These are phyloP conservation scores for Orthonychiurus folsomi DNA, from an alignment of 2,888 invertebrate species.

Conservation along the genomic window DNA sequence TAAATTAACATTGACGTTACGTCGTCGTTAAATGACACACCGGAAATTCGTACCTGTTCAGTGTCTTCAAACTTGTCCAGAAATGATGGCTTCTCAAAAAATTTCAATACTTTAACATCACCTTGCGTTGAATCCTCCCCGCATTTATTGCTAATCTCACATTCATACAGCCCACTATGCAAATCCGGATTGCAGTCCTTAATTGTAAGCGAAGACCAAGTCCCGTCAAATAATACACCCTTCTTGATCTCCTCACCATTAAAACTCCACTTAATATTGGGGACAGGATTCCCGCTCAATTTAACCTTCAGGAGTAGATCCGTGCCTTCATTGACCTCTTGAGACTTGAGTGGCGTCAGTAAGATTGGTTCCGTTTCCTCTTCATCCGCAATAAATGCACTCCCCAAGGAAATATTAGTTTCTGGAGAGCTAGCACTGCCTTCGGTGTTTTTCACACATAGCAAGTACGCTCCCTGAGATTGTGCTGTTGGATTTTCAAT, in stretches of 20 bases:
- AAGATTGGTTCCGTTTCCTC: constrained; percentile 7
- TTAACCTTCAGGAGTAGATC: constrained; percentile 24
- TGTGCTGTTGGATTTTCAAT: background rate
- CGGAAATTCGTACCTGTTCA: constrained; percentile 56
- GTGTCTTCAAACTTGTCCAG: constrained; percentile 61
- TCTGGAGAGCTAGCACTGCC: constrained; percentile 4
- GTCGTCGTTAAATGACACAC: too few species aligned
- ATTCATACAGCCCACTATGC: constrained; percentile 72
- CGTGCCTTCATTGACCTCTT: constrained; percentile 26
- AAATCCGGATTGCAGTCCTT: constrained; percentile 23
- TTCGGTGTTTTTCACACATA: constrained; percentile 19
- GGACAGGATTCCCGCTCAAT: constrained; percentile 29
- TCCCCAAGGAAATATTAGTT: background rate
- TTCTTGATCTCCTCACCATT: constrained; percentile 10
- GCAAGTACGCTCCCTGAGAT: constrained; percentile 17
- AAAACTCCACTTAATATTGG: constrained; percentile 23
- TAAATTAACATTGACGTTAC: too few species aligned
- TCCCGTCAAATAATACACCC: constrained; percentile 20
- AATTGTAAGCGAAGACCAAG: constrained; percentile 12
- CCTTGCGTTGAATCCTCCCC: constrained; percentile 58
- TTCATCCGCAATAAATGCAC: constrained; percentile 1
- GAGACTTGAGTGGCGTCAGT: constrained; percentile 12
- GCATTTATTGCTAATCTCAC: constrained; percentile 63
- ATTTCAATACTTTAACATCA: constrained; percentile 64
- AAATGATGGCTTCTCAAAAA: constrained; percentile 71